Base-by-base conservation (phyloP, 2,888 invertebrate genomes). In the Mythimna vitellina region DNA sequence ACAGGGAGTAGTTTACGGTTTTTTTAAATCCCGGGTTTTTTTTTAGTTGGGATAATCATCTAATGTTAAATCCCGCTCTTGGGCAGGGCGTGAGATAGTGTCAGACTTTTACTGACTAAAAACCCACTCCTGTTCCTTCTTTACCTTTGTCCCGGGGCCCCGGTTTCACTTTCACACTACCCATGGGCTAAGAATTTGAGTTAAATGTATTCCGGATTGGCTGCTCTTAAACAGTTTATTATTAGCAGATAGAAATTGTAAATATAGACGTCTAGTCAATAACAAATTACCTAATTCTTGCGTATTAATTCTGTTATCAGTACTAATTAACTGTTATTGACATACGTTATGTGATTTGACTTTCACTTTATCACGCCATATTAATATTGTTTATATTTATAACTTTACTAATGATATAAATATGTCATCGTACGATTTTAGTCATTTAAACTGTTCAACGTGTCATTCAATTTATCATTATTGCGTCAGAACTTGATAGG, bases 291-390 rank as follows among this genome's bases (percentile, higher is more conserved):
- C 22, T 7, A 62, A 56, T 46, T 25, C 14, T 25, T 14, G 20
- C 32, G 6, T 29, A 51, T 54, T 9, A 12, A 61, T 38, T 17
- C n/a, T 46, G 32, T 61, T 74, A 78, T 79, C 74, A 29, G 10
- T 29, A 62, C 3, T 17, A 7, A 78, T 64, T 25, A 63, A 49
- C 38, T 17, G 2, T 53, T 56, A 46, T 65, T 61, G 60, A 35
- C 35, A 53, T 80, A 46, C 46, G 17, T 61, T 17, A 20, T 14
- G 46, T 38, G 58, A 46, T 58, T 17, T 14, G n/a, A 78, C 67
- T 79, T 77, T 72, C 68, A 65, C 76, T 72, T 58, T 3, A 78
- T 65, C 82, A 68, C 38, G 54, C 65, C 73, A 68, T 63, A 56
- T 51, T 46, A 35, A 75, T 73, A 35, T 81, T 81, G 65, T 78